Conservation (phyloP, 1,140 invertebrate species). For the Ips nitidus region DNA sequence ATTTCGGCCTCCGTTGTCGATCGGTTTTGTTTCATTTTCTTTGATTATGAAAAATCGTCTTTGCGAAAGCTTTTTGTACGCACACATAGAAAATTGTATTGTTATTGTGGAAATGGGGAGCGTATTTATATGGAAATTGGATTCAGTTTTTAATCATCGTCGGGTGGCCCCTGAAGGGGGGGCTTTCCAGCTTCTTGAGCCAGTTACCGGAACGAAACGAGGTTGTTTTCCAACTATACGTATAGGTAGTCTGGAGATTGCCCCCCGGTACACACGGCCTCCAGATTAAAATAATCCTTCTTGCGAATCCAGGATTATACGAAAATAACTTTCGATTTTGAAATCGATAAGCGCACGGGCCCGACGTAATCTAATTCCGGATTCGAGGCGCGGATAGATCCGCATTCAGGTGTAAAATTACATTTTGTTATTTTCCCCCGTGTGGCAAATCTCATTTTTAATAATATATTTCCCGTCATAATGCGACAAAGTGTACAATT, state of each 20-base stretch:
- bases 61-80: constrained; percentile 1
- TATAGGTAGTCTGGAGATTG: neutral
- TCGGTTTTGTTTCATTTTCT: constrained; percentile 20
- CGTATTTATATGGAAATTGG: neutral
- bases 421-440: constrained; percentile 31
- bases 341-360: constrained; percentile 29
- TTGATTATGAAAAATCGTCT: constrained; percentile 26
- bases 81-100: neutral
- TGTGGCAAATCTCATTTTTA: constrained; percentile 33
- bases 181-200: no score
- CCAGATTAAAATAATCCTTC: constrained; percentile 5
- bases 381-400: constrained; percentile 32
- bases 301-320: constrained; percentile 24
- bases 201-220: no score
- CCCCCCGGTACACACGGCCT: neutral
- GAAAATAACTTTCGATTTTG: constrained; percentile 38
- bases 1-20: constrained; percentile 10
- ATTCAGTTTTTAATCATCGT: neutral
- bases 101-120: neutral
- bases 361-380: constrained; percentile 29
- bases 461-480: constrained; percentile 34
- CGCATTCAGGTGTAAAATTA: constrained; percentile 35
- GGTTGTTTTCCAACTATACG: neutral
- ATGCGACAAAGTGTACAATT: constrained; percentile 31
- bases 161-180: neutral